These are phyloP conservation scores for Carassius gibelio DNA, from an alignment of 2,113 vertebrate species.

Conservation along the genomic window DNA sequence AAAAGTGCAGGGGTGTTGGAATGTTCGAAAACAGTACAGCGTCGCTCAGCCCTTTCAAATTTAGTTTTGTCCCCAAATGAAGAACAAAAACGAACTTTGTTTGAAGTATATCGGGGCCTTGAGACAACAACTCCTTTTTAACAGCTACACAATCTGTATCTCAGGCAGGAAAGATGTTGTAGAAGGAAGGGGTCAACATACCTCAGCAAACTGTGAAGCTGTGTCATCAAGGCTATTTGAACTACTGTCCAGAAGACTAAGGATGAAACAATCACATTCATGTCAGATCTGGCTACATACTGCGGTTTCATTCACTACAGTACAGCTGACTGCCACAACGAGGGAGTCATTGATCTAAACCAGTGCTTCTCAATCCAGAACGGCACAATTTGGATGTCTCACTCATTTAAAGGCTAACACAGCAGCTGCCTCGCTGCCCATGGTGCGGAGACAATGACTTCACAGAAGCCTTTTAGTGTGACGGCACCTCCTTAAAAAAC, in stretches of 20 bases:
- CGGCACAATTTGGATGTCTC: conserved; percentile 8
- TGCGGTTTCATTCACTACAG: neutral
- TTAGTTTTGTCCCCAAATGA: too few species aligned
- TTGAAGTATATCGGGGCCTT: too few species aligned
- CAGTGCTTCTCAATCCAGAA: conserved; percentile 8
- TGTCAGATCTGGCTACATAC: neutral
- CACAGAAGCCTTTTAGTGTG: neutral
- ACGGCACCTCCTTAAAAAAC: neutral
- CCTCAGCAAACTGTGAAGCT: conserved; percentile 91
- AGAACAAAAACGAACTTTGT: too few species aligned
- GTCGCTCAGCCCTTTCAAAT: too few species aligned
- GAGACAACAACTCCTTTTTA: neutral
- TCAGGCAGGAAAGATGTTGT: neutral
- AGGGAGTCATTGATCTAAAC: neutral
- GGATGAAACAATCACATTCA: conserved; percentile 54
- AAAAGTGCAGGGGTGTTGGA: too few species aligned
- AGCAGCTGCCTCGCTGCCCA: neutral
- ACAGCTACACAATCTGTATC: neutral
- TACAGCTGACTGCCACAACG: neutral
- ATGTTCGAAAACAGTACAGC: too few species aligned
- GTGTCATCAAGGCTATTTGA: conserved; percentile 82
- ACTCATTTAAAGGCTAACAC: neutral
- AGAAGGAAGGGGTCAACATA: conserved; percentile 62
- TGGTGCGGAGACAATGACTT: neutral
- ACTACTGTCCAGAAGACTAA: conserved; percentile 87